These are phyloP conservation scores for Acronicta leporina DNA, from an alignment of 2,888 invertebrate species.

Conservation along the genomic window DNA sequence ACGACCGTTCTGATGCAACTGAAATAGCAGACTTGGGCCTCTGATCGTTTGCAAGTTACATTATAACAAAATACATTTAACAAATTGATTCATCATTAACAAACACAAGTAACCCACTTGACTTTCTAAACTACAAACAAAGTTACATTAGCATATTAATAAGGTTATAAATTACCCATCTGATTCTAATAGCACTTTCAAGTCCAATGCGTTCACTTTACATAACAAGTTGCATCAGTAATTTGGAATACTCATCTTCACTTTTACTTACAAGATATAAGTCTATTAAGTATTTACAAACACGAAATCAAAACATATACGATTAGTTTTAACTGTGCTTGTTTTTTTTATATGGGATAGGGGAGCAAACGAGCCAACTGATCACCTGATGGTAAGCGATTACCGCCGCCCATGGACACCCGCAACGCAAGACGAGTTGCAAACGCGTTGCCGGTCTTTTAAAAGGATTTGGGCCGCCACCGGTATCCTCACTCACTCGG, in stretches of 20 bases:
- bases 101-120: slow-evolving; percentile 34
- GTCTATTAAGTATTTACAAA: background rate
- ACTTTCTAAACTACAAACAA: slow-evolving; percentile 54
- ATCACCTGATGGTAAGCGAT: no score
- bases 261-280: slow-evolving; percentile 27
- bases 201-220: slow-evolving; percentile 44
- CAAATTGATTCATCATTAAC: slow-evolving; percentile 27
- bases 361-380: no score
- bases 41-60: background rate
- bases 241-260: slow-evolving; percentile 51
- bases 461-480: no score
- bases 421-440: no score
- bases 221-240: slow-evolving; percentile 32
- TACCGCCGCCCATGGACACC: no score
- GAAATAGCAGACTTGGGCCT: no score
- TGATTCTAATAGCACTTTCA: slow-evolving; percentile 40
- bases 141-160: slow-evolving; percentile 56
- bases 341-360: no score
- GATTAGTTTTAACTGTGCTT: slow-evolving; percentile 3
- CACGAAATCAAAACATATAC: background rate
- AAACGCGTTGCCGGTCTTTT: no score
- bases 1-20: no score
- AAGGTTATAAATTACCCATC: slow-evolving; percentile 53
- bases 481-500: no score
- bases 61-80: background rate